Base-by-base conservation (phyloP, 2,888 invertebrate species). In the Lamellibrachia satsuma region DNA sequence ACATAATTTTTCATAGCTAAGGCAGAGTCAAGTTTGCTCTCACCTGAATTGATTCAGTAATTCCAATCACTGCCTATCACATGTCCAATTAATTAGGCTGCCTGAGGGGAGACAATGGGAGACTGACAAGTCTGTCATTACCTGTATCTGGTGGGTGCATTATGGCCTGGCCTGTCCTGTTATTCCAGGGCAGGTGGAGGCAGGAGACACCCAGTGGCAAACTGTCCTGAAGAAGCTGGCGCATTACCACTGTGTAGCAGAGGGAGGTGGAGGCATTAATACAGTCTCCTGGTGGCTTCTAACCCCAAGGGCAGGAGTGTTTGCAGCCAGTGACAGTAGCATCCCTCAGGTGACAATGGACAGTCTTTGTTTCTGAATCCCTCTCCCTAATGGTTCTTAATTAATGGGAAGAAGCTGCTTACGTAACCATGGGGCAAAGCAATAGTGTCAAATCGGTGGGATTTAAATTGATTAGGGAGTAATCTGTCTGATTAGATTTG, bases 331-430 rank as follows among this genome's bases (percentile, higher is more conserved):
- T n/a, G 2, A 75, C 75, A 75, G 22, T 75, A 75, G n/a, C 75
- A 75, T 75, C 75, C 75, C 75, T 75, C n/a, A 75, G 75, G 75
- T 75, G 75, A 75, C 75, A 75, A 75, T 75, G 75, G 75, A 75
- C n/a, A n/a, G 75, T 15, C 75, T 75, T 75, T 75, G 75, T 75
- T 75, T 75, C 75, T n/a, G 75, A 75, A 75, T 75, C 75, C n/a
- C 75, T 75, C 22, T 75, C 75, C 75, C 75, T 75, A 75, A 75
- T 75, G 75, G 75, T 75, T 75, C 75, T 75, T 75, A 75, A 75
- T 75, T 75, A 75, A n/a, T n/a, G 15, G 75, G 75, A 15, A 22
- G 15, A 75, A 75, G 75, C 15, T 1, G 22, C 75, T 75, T 75
- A 75, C 22, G 22, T 6, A 22, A 22, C 22, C 22, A 75, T n/a